Evolutionary conservation across 2,888 invertebrate species (phyloP), one percentile per base, ranked within the genome.

Genomic region (Automeris io): DNA sequence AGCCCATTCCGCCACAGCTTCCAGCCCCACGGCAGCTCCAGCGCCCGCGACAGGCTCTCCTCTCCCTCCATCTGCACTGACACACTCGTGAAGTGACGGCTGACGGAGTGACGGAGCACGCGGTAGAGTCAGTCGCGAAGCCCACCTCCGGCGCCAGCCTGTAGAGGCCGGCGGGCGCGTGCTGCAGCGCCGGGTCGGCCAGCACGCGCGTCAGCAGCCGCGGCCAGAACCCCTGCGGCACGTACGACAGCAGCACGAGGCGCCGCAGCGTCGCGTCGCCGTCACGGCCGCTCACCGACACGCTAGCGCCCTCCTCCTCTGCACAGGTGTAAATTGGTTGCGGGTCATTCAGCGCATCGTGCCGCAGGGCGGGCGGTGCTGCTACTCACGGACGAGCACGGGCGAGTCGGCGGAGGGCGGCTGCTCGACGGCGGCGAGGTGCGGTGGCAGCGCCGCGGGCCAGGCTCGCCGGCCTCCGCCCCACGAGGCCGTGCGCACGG

Each of bases 181-280:
- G 93, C 0, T 93, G 91, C 11, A 96, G 92, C 21, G 93, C 90
- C 49, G 94, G 92, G 67, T 98, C 98, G 0, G 97, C 97, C 40
- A 98, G 81, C 43, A 98, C 91, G n/a, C 98, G 85, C 0, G 97
- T 95, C 45, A 96, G 94, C 13, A 99, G 89, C 1, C 99, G 88
- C 0, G 98, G 95, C 98, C 99, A 99, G 85, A 99, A 99, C 1
- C 99, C 99, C 47, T 96, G 94, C 1, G 99, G 99, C 68, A 99
- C 96, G 81, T 99, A 99, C 0, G 98, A 96, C 91, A 99, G 93
- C 6, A 99, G 89, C 8, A 99, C 87, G 37, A 98, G 87, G 0
- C 97, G 88, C 0, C 92, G 90, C 31, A 93, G 88, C 0, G 91
- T 85, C 31, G 88, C 88, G 37, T 88, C 89, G 5, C 87, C 80